Evolutionary conservation across 2,888 invertebrate genomes (phyloP), one percentile per base, ranked within the genome.

Genomic region (Hyalella azteca): DNA sequence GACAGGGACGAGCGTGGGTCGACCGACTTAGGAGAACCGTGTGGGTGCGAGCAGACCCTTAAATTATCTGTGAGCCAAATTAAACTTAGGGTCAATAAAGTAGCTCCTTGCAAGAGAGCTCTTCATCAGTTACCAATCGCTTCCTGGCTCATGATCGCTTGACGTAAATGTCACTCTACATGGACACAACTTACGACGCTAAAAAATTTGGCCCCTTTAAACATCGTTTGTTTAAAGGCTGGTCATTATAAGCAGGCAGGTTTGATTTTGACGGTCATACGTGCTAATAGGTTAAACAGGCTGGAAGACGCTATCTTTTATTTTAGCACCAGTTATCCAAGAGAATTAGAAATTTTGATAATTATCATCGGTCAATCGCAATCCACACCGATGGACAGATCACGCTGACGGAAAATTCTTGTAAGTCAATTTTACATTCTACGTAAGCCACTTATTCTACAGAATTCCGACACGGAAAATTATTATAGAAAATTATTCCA

Each of bases 71-170:
- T n/a, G 36, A 36, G 5, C 66, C 66, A 66, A 66, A 66, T 66
- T 39, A 36, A 54, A 66, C 66, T 36, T 36, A 66, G 66, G 66
- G 66, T 66, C 66, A 66, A 66, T 36, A 36, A n/a, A n/a, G 66
- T 36, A 66, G 66, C 66, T 36, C 36, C 36, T 15, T n/a, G n/a
- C n/a, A n/a, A 36, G 7, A 13, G 9, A 66, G 13, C 39, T 36
- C 66, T 11, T 66, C 39, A 2, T 36, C 36, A 66, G 29, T 29
- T 66, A n/a, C 39, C 36, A 36, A 36, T 19, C 32, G 2, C 59
- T 59, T 59, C 59, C 36, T 66, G 66, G 9, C 9, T 22, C n/a
- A 32, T 29, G 39, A 0, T 36, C 15, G 13, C 36, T 66, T 22
- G n/a, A 9, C 22, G 9, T 26, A 11, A 29, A 54, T 29, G 22